Conservation (phyloP, 2,113 vertebrate species). For the Turdus rufiventris region DNA sequence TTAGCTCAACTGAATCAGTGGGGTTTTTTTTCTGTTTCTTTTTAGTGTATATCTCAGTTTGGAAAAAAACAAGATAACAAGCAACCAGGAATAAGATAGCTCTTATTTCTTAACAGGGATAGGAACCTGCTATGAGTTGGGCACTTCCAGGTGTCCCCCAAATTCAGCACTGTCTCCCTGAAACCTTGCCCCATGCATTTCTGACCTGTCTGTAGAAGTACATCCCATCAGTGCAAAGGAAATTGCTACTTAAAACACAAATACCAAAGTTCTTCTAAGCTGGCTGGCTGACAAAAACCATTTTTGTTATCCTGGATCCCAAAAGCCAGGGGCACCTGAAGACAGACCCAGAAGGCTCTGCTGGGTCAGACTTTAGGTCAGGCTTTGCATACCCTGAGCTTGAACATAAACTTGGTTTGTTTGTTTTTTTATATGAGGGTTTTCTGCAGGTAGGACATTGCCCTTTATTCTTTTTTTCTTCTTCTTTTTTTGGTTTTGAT, state of each 20-base stretch:
- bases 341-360: background rate
- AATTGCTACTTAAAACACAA: background rate
- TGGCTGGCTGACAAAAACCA: background rate
- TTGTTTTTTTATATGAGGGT: background rate
- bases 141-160: background rate
- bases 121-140: background rate
- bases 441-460: rapidly evolving
- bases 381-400: rapidly evolving
- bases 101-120: background rate
- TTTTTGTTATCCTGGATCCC: background rate
- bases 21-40: background rate
- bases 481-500: background rate
- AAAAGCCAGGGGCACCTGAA: background rate
- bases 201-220: background rate
- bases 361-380: background rate
- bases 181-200: background rate
- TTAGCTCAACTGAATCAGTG: background rate
- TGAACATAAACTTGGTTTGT: background rate
- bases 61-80: background rate
- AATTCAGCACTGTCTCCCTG: background rate
- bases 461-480: rapidly evolving
- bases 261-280: background rate
- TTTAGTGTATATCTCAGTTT: background rate
- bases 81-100: background rate
- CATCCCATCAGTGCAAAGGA: background rate